Percentiles rank a stretch among this genome's conserved stretches.
These are phyloP conservation scores for Pasiphila rectangulata DNA, from an alignment of 2,888 invertebrate species.

Conservation along the genomic window DNA sequence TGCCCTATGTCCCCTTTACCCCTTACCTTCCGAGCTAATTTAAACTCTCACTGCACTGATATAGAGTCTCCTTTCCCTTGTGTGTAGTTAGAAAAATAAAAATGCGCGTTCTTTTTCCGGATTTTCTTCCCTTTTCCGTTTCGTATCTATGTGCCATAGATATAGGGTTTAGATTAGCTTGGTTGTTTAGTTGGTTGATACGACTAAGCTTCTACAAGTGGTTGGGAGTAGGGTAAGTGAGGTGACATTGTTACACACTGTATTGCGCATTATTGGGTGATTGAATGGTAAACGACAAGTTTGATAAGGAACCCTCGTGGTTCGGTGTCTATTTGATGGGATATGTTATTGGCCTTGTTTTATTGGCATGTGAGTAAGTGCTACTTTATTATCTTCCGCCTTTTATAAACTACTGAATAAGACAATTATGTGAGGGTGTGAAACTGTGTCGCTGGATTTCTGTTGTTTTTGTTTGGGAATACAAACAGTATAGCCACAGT, in stretches of 20 bases:
- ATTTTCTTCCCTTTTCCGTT: conserved; percentile 19
- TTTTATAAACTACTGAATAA: too few relatives aligned
- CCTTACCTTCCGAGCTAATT: conserved; percentile 29
- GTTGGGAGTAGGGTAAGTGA: conserved; percentile 53
- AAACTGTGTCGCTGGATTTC: too few relatives aligned
- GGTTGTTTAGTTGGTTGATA: conserved; percentile 23
- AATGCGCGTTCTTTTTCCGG: conserved; percentile 60
- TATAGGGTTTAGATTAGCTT: conserved; percentile 38
- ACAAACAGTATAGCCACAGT: too few relatives aligned
- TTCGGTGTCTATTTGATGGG: conserved; percentile 39
- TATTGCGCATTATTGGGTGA: conserved; percentile 81
- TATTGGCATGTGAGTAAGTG: too few relatives aligned
- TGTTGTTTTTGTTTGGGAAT: too few relatives aligned
- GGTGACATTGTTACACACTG: conserved; percentile 78
- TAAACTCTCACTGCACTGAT: not conserved
- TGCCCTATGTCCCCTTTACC: conserved; percentile 71
- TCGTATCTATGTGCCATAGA: fast-evolving
- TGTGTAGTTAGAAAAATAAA: conserved; percentile 42
- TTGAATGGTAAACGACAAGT: conserved; percentile 76
- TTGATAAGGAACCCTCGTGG: conserved; percentile 71
- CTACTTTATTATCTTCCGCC: too few relatives aligned
- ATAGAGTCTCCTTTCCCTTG: conserved; percentile 27
- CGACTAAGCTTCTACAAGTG: too few relatives aligned
- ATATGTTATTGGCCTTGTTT: conserved; percentile 7
- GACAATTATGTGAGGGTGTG: too few relatives aligned